Percentiles rank a stretch among this genome's conserved stretches.
Conservation (phyloP, 2,888 invertebrate species). For the Dorcus parallelipipedus region DNA sequence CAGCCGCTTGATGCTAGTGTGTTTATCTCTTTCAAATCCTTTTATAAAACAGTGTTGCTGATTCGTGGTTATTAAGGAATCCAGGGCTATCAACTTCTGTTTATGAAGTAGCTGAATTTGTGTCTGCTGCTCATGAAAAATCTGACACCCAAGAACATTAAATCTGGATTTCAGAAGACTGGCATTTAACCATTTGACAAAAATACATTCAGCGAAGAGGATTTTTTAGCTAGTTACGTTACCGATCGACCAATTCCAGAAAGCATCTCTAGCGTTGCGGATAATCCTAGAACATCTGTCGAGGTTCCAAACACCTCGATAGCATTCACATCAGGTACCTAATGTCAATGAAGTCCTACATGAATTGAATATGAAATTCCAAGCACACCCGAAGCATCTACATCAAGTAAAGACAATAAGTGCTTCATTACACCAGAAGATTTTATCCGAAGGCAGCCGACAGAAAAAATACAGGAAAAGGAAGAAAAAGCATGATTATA, state of each 20-base stretch:
- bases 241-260: background rate
- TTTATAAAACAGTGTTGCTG: background rate
- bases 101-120: background rate
- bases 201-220: background rate
- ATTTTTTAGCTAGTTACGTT: background rate
- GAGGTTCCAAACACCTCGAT: too few species aligned
- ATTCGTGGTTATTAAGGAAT: background rate
- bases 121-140: background rate
- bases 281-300: too few species aligned
- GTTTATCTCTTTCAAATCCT: background rate
- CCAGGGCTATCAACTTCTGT: background rate
- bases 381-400: background rate
- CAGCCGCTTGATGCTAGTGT: background rate
- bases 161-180: background rate
- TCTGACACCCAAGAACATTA: slow-evolving; percentile 1
- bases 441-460: background rate
- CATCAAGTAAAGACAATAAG: background rate
- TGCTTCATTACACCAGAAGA: background rate
- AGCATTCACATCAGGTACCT: background rate
- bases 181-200: background rate
- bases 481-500: background rate
- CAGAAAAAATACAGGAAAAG: background rate
- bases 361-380: too few species aligned
- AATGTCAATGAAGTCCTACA: background rate
- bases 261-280: too few species aligned